Evolutionary conservation across 2,797 vertebrate genomes (phyloP).

Genomic region (Myotis myotis): DNA sequence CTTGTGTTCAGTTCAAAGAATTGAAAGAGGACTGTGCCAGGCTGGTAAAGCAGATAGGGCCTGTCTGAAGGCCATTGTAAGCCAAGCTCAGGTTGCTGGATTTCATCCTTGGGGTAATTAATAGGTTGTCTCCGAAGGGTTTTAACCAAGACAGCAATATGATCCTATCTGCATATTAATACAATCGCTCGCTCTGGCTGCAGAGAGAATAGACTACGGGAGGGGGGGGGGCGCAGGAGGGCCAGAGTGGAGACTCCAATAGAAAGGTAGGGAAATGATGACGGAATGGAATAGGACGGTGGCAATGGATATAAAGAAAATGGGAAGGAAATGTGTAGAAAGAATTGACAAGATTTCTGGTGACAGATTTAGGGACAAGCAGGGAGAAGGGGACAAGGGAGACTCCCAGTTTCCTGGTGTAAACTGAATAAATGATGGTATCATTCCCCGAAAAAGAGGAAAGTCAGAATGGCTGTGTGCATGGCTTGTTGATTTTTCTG

Average conservation of each 20-base stretch:
- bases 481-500: neutral
- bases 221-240: rapidly evolving
- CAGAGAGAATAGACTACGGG: neutral
- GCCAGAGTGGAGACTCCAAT: neutral
- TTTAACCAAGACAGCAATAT: neutral
- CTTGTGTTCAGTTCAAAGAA: neutral
- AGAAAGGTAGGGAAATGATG: neutral
- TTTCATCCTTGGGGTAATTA: neutral
- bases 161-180: neutral
- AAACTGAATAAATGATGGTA: neutral
- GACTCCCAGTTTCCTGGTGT: neutral
- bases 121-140: neutral
- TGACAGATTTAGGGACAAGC: neutral
- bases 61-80: neutral
- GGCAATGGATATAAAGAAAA: neutral
- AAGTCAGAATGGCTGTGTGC: neutral
- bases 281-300: neutral
- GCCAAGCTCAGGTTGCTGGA: neutral
- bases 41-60: neutral
- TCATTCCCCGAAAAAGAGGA: neutral
- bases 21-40: neutral
- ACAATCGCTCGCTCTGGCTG: neutral
- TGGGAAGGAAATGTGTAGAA: neutral
- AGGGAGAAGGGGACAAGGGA: neutral
- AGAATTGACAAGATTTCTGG: neutral